Percentiles rank a stretch among this genome's conserved stretches.
Conservation (phyloP, 1,140 invertebrate species). For the Cherax destructor region DNA sequence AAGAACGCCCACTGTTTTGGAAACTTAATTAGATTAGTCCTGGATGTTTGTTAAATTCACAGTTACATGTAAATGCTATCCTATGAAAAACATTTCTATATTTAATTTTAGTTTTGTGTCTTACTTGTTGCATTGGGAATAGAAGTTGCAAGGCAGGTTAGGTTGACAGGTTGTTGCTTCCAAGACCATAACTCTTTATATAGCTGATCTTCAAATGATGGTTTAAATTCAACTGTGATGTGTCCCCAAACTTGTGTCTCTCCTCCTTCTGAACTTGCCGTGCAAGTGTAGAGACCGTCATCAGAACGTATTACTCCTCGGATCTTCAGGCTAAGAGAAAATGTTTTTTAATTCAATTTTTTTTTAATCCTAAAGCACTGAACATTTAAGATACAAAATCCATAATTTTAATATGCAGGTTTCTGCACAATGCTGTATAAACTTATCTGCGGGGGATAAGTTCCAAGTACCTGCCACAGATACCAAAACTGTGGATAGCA, state of each 20-base stretch:
- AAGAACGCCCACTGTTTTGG: no score
- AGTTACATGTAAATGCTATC: background rate
- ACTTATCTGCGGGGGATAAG: no score
- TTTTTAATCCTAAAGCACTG: no score
- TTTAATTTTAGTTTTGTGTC: background rate
- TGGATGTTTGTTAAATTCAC: no score
- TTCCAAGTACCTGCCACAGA: no score
- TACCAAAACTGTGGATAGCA: no score
- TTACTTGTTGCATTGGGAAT: conserved; percentile 90
- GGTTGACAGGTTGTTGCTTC: conserved; percentile 86
- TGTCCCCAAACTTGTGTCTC: conserved; percentile 86
- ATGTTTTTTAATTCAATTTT: no score
- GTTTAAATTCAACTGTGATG: conserved; percentile 88
- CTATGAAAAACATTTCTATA: background rate
- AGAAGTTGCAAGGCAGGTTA: conserved; percentile 91
- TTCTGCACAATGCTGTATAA: no score
- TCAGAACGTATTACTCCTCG: conserved; percentile 80
- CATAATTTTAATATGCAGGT: no score
- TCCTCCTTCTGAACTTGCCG: conserved; percentile 87
- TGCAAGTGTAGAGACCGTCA: conserved; percentile 92
- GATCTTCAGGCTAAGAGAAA: conserved; percentile 73
- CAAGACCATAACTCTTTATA: conserved; percentile 88
- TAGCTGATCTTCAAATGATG: conserved; percentile 82
- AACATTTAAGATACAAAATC: no score
- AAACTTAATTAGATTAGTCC: no score